Evolutionary conservation across 2,113 vertebrate genomes (phyloP).

Genomic region (Ploceus nigricollis): DNA sequence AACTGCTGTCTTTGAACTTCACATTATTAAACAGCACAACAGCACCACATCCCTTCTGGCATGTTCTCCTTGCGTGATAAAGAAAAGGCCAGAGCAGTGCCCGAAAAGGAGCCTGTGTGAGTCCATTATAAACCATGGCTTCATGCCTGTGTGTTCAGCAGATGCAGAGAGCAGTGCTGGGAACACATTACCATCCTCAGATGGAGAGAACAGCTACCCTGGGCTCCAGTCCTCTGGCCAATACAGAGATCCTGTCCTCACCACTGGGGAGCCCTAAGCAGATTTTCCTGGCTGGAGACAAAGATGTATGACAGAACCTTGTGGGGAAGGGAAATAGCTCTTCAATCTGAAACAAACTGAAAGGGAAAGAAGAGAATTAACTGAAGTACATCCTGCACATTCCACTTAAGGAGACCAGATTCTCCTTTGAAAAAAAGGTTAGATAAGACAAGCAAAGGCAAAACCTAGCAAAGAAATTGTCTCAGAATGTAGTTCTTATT

Average conservation of each 20-base stretch:
- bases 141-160: background rate
- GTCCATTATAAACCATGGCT: background rate
- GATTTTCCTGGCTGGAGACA: background rate
- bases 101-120: background rate
- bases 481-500: background rate
- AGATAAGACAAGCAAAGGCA: background rate
- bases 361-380: background rate
- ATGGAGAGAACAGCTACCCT: background rate
- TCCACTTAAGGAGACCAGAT: background rate
- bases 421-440: conserved; percentile 1
- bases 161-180: background rate
- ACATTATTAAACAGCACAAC: background rate
- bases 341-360: background rate
- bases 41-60: background rate
- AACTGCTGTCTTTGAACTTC: background rate
- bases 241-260: background rate
- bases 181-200: background rate
- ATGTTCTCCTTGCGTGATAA: background rate
- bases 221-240: background rate
- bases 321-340: background rate
- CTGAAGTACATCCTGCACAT: background rate
- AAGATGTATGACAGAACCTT: background rate
- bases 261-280: background rate
- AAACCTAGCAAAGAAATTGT: conserved; percentile 6
- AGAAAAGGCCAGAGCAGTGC: background rate